Conservation (phyloP, 2,113 vertebrate species). For the Poeciliopsis occidentalis region DNA sequence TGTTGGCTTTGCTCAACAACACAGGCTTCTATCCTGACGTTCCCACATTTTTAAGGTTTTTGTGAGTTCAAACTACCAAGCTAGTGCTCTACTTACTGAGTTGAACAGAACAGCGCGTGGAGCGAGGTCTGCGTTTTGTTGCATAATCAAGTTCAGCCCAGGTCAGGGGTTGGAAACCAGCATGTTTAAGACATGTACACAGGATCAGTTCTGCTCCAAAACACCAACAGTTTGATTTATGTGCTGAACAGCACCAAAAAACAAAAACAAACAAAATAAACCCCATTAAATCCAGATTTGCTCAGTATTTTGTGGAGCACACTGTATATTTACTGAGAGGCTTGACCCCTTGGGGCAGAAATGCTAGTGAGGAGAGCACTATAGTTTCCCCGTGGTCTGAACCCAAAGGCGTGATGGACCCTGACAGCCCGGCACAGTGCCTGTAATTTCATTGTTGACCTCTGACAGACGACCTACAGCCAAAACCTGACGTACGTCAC, state of each 20-base stretch:
- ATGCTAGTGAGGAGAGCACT: slow-evolving; percentile 51
- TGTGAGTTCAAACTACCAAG: slow-evolving; percentile 19
- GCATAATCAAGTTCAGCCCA: slow-evolving; percentile 73
- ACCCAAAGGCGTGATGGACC: slow-evolving; percentile 36
- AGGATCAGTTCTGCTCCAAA: slow-evolving; percentile 23
- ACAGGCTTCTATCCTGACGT: slow-evolving; percentile 7
- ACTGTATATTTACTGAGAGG: slow-evolving; percentile 10
- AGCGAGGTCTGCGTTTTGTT: slow-evolving; percentile 66
- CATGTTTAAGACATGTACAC: slow-evolving; percentile 54
- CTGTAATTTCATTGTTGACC: slow-evolving; percentile 60
- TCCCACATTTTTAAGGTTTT: slow-evolving; percentile 16
- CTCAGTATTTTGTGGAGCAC: not conserved
- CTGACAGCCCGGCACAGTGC: slow-evolving; percentile 58
- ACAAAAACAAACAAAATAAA: not conserved
- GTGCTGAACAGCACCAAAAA: slow-evolving; percentile 1
- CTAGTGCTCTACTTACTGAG: slow-evolving; percentile 19
- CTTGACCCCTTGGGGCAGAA: slow-evolving; percentile 18
- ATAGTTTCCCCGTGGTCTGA: slow-evolving; percentile 33
- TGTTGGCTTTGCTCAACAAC: not conserved
- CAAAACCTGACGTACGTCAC: not conserved
- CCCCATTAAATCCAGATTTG: not conserved
- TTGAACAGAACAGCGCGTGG: slow-evolving; percentile 34
- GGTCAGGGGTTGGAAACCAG: slow-evolving; percentile 52
- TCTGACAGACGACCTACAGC: slow-evolving; percentile 26
- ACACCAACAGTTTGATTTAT: not conserved